Base-by-base conservation (phyloP, 2,888 invertebrate species). In the Leucophenga maculata region DNA sequence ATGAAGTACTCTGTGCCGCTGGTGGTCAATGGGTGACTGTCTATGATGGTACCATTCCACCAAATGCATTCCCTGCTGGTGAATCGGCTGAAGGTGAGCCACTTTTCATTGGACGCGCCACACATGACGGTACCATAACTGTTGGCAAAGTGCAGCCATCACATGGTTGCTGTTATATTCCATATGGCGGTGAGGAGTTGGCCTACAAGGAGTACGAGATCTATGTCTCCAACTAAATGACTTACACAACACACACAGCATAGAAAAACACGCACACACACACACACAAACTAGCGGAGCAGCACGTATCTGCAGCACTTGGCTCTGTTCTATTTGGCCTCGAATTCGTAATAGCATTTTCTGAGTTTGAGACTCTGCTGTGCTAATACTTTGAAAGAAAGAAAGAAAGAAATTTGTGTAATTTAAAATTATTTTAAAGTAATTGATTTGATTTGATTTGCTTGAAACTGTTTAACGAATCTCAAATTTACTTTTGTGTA, bases 81-180 rank as follows among this genome's bases (percentile, higher is more conserved):
- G 91, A 94, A 82, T 90, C 91, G 11, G 94, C 94, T 83, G 93
- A 93, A 39, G 95, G 95, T 0, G 96, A 96, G 84, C 92, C 94
- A 0, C 90, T 96, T 1, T 95, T 91, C 88, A 89, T 95, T 48
- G 96, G 95, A 16, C 92, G 95, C 74, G 94, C 93, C 0, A 90
- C 90, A 50, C 95, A 95, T 82, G 94, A 95, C 77, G 94, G 93
- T 70, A 92, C 93, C 71, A 75, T 94, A 60, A 94, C 94, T 26
- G 91, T 93, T 31, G 95, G 96, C 82, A 96, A 96, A 89, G 93
- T 96, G 1, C 96, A 96, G 80, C 93, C 93, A 48, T 94, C 94
- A 9, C 95, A 95, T 84, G 93, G 92, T 31, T 93, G 93, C 67
- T 93, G 94, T 86, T 96, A 96, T 91, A 94, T 96, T 88, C 92